A percentile compares a stretch with the other conserved stretches of the same genome.
Evolutionary conservation across 2,797 vertebrate genomes (phyloP).

Genomic region (Parauchenoglanis ngamensis): DNA sequence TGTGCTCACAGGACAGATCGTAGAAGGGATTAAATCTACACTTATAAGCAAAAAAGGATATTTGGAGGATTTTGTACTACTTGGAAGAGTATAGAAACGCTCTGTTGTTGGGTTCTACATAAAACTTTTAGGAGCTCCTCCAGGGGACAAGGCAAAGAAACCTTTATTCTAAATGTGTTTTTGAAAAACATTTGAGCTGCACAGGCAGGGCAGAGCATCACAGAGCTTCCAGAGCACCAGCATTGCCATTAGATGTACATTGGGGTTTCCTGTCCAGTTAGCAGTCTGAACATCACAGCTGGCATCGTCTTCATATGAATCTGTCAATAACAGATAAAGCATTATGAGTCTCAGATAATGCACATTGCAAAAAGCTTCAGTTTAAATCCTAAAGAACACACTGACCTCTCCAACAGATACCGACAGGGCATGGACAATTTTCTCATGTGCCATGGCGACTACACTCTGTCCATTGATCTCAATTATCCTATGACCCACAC

Average conservation of each 20-base stretch:
- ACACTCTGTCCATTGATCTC: conserved; percentile 99
- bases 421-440: conserved; percentile 95
- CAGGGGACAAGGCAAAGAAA: conserved; percentile 12
- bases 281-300: conserved; percentile 95
- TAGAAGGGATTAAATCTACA: conserved; percentile 4
- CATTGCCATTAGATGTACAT: conserved; percentile 83
- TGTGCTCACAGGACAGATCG: conserved; percentile 7
- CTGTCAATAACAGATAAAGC: conserved; percentile 62
- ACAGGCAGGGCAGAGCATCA: conserved; percentile 24
- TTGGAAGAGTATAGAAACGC: background rate
- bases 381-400: background rate
- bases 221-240: conserved; percentile 9
- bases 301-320: conserved; percentile 85
- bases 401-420: conserved; percentile 83
- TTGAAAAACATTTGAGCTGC: background rate
- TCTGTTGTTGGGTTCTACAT: background rate
- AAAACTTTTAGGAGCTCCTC: background rate
- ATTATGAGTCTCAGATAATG: background rate
- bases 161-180: background rate
- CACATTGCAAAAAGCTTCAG: background rate
- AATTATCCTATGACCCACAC: conserved; percentile 96
- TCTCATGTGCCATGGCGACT: conserved; percentile 97
- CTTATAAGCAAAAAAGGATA: background rate
- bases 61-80: background rate
- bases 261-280: conserved; percentile 95